A percentile compares a stretch with the other conserved stretches of the same genome.
Conservation (phyloP, 2,113 vertebrate genomes). For the Carettochelys insculpta region DNA sequence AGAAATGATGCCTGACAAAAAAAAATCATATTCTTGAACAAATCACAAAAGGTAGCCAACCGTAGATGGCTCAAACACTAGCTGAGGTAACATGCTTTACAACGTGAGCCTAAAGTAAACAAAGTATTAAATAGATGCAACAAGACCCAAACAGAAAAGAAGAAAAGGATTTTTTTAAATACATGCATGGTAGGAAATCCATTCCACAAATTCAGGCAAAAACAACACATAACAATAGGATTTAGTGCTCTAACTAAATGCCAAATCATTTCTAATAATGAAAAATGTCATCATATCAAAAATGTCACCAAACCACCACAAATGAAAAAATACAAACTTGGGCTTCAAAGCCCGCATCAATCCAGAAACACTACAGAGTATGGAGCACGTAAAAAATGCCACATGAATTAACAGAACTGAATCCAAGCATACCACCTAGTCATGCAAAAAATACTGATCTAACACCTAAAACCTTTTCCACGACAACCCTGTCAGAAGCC, state of each 20-base stretch:
- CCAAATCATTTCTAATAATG: neutral
- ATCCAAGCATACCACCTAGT: constrained; percentile 35
- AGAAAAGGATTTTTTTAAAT: neutral
- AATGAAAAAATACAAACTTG: neutral
- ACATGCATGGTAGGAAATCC: neutral
- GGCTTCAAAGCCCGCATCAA: neutral
- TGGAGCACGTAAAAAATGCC: too few relatives aligned
- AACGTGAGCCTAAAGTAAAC: neutral
- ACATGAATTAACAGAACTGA: constrained; percentile 14
- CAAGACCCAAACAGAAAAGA: neutral
- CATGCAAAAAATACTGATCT: constrained; percentile 48
- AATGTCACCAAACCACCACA: neutral
- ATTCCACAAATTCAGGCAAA: neutral
- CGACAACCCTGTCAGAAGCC: constrained; percentile 59
- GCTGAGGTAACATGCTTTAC: constrained; percentile 37
- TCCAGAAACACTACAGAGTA: neutral
- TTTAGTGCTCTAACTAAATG: neutral
- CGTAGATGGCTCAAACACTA: neutral
- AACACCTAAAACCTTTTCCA: constrained; percentile 66
- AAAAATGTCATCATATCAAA: constrained; percentile 15
- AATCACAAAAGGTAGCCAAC: constrained; percentile 12
- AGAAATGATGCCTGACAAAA: neutral
- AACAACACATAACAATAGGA: neutral
- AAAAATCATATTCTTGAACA: neutral
- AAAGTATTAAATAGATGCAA: neutral